Conservation (phyloP, 2,797 vertebrate genomes). For the Coluber constrictor region DNA sequence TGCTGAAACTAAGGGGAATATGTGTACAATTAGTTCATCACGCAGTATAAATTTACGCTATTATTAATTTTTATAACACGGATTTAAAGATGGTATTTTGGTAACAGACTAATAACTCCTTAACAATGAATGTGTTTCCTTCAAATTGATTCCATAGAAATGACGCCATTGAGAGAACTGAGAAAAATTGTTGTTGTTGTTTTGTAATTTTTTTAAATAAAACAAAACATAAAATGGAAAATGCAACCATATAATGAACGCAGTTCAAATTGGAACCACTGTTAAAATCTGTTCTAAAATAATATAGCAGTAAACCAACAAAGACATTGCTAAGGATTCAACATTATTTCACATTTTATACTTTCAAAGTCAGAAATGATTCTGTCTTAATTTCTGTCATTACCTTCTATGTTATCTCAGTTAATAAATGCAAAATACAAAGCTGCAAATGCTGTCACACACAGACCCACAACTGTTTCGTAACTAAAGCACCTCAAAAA, state of each 20-base stretch:
- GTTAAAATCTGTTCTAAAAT: background rate
- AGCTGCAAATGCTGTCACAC: background rate
- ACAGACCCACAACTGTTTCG: background rate
- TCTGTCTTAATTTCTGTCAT: background rate
- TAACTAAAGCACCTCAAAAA: conserved; percentile 3
- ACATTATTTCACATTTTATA: background rate
- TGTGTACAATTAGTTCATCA: background rate
- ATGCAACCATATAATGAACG: background rate
- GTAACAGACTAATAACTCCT: background rate
- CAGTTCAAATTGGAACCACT: background rate
- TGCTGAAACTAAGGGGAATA: background rate
- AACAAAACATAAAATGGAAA: background rate
- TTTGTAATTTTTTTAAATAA: background rate
- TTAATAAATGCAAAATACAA: background rate
- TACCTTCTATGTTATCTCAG: background rate
- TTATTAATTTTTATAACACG: background rate
- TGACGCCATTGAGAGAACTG: background rate
- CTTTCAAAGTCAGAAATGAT: background rate
- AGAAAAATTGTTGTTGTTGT: background rate
- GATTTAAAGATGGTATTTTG: background rate
- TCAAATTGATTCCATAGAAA: background rate
- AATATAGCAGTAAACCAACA: background rate
- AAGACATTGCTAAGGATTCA: background rate
- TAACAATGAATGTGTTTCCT: background rate
- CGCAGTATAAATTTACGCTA: background rate